These are phyloP conservation scores for Chrosomus eos DNA, from an alignment of 2,797 vertebrate genomes.

Conservation along the genomic window DNA sequence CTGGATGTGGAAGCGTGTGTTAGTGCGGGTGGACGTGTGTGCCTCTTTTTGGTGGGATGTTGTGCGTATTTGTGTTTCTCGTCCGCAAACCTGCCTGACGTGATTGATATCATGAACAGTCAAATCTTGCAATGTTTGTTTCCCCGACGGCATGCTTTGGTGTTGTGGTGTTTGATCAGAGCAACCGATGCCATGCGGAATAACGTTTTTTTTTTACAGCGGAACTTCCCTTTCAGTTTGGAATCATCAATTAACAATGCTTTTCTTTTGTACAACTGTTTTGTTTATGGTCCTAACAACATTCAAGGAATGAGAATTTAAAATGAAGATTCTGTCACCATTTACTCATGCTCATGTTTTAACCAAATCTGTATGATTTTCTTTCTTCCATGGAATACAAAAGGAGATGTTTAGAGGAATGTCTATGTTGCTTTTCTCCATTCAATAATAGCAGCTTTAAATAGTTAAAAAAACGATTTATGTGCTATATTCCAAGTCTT, in stretches of 20 bases:
- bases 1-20: constrained; percentile 68
- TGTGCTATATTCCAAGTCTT: constrained; percentile 14
- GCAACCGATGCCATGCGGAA: constrained; percentile 61
- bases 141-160: constrained; percentile 75
- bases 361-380: background rate
- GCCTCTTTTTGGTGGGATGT: constrained; percentile 55
- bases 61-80: constrained; percentile 55
- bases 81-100: constrained; percentile 72
- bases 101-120: constrained; percentile 68
- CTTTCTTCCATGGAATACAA: background rate
- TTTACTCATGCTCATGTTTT: constrained; percentile 17
- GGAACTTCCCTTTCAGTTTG: constrained; percentile 66
- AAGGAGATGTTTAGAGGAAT: background rate
- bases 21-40: constrained; percentile 49
- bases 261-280: constrained; percentile 57
- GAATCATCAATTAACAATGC: constrained; percentile 28
- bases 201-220: constrained; percentile 64
- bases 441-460: background rate
- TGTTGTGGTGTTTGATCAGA: constrained; percentile 68
- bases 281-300: constrained; percentile 49
- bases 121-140: constrained; percentile 65
- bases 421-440: background rate
- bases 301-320: constrained; percentile 13
- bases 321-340: background rate
- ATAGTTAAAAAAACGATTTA: background rate